Percentiles rank a stretch among this genome's conserved stretches.
These are phyloP conservation scores for Tapirus terrestris DNA, from an alignment of 2,113 vertebrate species.

Conservation along the genomic window DNA sequence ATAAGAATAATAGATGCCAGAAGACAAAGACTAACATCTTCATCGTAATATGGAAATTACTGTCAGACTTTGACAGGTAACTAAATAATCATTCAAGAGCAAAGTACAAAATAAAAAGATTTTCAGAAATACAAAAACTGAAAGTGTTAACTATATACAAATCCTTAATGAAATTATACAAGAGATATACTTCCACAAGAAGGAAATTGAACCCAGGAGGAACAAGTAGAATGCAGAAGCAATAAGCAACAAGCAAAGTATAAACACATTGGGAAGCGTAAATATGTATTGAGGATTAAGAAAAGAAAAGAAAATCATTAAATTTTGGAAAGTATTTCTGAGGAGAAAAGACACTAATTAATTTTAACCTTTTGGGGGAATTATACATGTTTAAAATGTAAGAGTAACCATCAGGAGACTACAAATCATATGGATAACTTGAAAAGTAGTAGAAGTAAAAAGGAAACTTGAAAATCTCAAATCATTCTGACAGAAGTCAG, in stretches of 20 bases:
- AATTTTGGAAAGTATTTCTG: neutral
- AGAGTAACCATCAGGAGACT: neutral
- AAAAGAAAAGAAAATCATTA: neutral
- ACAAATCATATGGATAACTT: neutral
- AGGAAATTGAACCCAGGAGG: neutral
- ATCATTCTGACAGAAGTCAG: neutral
- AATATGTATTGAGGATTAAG: neutral
- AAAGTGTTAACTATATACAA: neutral
- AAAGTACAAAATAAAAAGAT: constrained; percentile 11
- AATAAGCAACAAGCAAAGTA: neutral
- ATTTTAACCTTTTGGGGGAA: neutral
- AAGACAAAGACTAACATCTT: neutral
- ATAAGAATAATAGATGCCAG: neutral
- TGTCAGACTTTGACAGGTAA: neutral
- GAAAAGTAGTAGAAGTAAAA: neutral
- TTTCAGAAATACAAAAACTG: neutral
- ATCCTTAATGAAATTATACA: neutral
- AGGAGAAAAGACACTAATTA: neutral
- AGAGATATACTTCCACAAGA: neutral
- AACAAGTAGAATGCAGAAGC: neutral
- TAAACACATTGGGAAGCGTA: neutral
- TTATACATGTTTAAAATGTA: neutral
- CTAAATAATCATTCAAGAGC: neutral
- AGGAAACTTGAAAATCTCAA: neutral
- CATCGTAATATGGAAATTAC: neutral